Conservation (phyloP, 2,797 vertebrate genomes). For the Gallinago stenura region DNA sequence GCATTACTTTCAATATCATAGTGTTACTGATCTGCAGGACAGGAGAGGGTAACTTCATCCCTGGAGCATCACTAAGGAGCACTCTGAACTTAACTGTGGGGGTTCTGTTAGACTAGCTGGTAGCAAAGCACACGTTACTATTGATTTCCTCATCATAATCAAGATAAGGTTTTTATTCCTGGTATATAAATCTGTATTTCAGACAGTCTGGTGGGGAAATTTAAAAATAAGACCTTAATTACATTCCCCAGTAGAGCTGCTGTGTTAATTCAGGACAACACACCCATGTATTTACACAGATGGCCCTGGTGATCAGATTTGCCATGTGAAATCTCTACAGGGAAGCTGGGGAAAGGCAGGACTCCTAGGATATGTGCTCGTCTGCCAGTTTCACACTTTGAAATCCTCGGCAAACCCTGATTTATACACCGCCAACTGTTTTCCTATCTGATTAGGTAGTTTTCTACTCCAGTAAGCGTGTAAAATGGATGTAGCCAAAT, state of each 20-base stretch:
- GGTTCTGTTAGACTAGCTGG: slow-evolving; percentile 15
- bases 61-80: neutral
- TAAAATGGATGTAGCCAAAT: slow-evolving; percentile 81
- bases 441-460: slow-evolving; percentile 85
- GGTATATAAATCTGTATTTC: slow-evolving; percentile 50
- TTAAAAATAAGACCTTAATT: slow-evolving; percentile 76
- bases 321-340: slow-evolving; percentile 79
- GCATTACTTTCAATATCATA: neutral
- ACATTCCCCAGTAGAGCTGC: slow-evolving; percentile 58
- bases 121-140: slow-evolving; percentile 29
- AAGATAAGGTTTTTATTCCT: slow-evolving; percentile 8
- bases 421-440: slow-evolving; percentile 81
- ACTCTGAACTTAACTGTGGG: neutral
- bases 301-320: slow-evolving; percentile 72
- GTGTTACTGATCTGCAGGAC: neutral
- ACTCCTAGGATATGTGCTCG: slow-evolving; percentile 75
- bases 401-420: slow-evolving; percentile 80
- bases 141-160: slow-evolving; percentile 57
- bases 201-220: slow-evolving; percentile 65
- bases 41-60: neutral
- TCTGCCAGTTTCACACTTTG: slow-evolving; percentile 81
- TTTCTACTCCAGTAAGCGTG: slow-evolving; percentile 84
- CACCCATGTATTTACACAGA: slow-evolving; percentile 82
- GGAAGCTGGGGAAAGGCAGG: slow-evolving; percentile 74
- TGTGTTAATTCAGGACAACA: slow-evolving; percentile 78